Evolutionary conservation across 2,113 vertebrate genomes (phyloP).

Genomic region (pig (Sus scrofa)): T2T-Sscrofa CM000823.6:12387501-12388000

Average conservation of each 20-base stretch:
- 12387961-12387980: neutral
- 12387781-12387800: neutral
- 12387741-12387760: neutral
- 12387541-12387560: neutral
- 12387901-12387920: neutral
- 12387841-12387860: neutral
- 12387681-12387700: neutral
- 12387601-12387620: neutral
- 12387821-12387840: neutral
- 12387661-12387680: neutral
- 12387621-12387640: neutral
- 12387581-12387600: neutral
- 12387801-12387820: neutral
- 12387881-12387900: neutral
- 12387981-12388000: neutral
- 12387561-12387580: neutral
- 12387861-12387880: neutral
- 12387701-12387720: neutral
- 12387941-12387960: neutral
- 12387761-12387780: neutral
- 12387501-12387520: neutral
- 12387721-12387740: neutral
- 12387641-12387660: neutral
- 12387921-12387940: neutral
- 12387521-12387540: neutral